phyloP scores from a whole-genome alignment of 2,888 invertebrate genomes.

The Amphiduros pacificus region DNA sequence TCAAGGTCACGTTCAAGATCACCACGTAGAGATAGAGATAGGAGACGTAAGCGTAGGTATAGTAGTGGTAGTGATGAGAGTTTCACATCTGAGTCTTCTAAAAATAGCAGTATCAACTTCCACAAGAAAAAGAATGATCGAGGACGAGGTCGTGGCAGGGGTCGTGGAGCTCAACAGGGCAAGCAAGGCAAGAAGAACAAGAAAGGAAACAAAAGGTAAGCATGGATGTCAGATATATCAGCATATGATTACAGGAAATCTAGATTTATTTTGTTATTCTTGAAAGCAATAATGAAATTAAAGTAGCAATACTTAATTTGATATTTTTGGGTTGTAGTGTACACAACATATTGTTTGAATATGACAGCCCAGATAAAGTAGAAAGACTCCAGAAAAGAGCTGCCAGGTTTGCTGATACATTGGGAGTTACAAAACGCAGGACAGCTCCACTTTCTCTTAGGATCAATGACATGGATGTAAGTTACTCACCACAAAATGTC shows the following conservation, averaged over 20 bases:
- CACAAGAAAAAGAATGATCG: background rate
- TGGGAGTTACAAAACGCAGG: constrained; percentile 33
- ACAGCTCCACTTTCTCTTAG: constrained; percentile 38
- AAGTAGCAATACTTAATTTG: too few species aligned
- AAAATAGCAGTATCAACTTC: background rate
- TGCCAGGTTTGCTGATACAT: constrained; percentile 72
- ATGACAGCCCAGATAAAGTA: background rate
- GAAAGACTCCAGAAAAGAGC: constrained; percentile 71
- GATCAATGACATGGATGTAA: constrained; percentile 39
- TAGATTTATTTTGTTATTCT: too few species aligned
- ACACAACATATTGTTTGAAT: background rate
- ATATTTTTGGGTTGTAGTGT: too few species aligned
- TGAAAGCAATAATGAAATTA: too few species aligned
- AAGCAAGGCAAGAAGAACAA: constrained; percentile 11
- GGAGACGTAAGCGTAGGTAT: background rate
- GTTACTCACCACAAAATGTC: too few species aligned
- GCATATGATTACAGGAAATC: too few species aligned
- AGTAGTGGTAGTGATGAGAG: constrained; percentile 11
- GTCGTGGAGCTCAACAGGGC: too few species aligned
- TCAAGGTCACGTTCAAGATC: constrained; percentile 15
- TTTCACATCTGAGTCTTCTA: too few species aligned
- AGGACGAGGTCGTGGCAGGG: constrained; percentile 1
- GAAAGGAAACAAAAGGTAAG: too few species aligned
- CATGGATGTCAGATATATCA: too few species aligned
- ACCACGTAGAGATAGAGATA: background rate